Base-by-base conservation (phyloP, 2,797 vertebrate genomes). In the Hydrophis major region DNA sequence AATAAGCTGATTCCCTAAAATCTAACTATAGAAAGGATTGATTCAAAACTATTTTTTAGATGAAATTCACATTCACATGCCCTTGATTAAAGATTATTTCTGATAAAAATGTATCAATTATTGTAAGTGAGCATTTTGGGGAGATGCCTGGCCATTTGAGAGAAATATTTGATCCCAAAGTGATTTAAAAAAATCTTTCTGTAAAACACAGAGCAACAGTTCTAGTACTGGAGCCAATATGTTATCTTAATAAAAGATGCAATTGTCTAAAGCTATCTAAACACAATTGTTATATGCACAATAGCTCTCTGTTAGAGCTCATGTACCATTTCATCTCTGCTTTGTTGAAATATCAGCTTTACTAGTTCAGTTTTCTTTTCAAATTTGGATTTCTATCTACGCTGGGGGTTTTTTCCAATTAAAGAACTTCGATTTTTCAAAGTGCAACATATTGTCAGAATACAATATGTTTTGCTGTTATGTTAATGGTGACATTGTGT, bases 301-400 rank as follows among this genome's bases (percentile, higher is more conserved):
- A 98, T 95, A 1, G 96, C 86, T 95, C 96, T 97, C 95, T 98
- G 97, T 98, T 95, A 97, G 95, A 91, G 93, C 95, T 94, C 94
- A 95, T 87, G 95, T 95, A 94, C 93, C 96, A 90, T 92, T 96
- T 92, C 96, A 96, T 96, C 96, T 96, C 57, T 94, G 94, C 90
- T 96, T 94, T 94, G 91, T 37, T 91, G n/a, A 88, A 88, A 47
- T 86, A 89, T 60, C 88, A 91, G 53, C 6, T 91, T 89, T 93
- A 91, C 61, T 55, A 63, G 60, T 47, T 86, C 55, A 74, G 63
- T 57, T 53, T 25, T 59, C 37, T 61, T 83, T 22, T 55, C n/a
- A 86, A 83, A 63, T 83, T 7, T 91, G 56, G 57, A 50, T 59
- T 88, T 89, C n/a, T 93, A 89, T 32, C 92, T 90, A 90, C 60